Conservation (phyloP, 2,113 vertebrate species). For the Chlamydotis undulata region DNA sequence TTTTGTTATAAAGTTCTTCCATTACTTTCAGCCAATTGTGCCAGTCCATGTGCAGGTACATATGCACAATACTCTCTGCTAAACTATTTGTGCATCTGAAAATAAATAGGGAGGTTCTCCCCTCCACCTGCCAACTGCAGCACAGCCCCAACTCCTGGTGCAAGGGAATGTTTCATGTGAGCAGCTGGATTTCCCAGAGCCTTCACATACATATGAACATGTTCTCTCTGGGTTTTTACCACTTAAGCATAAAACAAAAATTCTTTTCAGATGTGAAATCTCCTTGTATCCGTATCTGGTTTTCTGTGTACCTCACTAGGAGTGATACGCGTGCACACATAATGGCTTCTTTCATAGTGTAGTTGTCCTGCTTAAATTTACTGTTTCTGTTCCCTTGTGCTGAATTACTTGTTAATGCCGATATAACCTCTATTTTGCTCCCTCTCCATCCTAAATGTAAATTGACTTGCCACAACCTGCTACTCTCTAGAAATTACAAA, state of each 20-base stretch:
- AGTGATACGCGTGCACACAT: not conserved
- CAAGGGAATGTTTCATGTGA: not conserved
- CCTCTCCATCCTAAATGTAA: not conserved
- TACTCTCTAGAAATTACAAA: constrained; percentile 39
- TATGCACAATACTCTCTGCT: not conserved
- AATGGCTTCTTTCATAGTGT: not conserved
- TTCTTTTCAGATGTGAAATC: not conserved
- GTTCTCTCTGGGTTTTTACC: not conserved
- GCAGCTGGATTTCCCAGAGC: not conserved
- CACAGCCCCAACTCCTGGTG: not conserved
- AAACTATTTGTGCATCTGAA: not conserved
- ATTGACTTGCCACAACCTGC: constrained; percentile 51
- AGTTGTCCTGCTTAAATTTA: not conserved
- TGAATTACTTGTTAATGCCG: not conserved
- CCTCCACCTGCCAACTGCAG: not conserved
- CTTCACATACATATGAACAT: not conserved
- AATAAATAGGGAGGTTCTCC: not conserved
- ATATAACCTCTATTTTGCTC: not conserved
- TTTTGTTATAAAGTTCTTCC: not conserved
- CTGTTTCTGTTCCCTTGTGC: not conserved
- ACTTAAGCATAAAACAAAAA: not conserved
- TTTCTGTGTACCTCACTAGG: not conserved
- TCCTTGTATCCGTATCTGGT: not conserved
- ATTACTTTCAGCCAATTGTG: not conserved
- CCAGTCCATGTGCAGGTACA: not conserved